Evolutionary conservation across 2,113 vertebrate genomes (phyloP).

Genomic region (Romanogobio albipinnatus): DNA sequence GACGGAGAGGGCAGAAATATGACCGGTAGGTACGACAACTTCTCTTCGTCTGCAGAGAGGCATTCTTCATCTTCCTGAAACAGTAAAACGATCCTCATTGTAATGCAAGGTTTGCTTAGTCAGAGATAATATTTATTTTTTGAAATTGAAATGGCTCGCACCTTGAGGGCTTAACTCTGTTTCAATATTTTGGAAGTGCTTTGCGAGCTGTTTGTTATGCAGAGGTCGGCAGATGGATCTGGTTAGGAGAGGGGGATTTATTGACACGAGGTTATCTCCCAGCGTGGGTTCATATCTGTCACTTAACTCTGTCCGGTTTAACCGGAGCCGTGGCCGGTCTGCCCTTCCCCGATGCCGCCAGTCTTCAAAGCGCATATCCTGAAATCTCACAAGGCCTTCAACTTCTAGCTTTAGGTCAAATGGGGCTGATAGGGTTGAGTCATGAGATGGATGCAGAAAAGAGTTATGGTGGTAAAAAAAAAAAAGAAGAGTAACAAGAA

Average conservation of each 20-base stretch:
- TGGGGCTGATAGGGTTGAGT: slow-evolving; percentile 60
- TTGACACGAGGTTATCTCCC: slow-evolving; percentile 48
- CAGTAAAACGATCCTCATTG: slow-evolving; percentile 69
- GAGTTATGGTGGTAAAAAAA: neutral
- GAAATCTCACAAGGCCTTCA: slow-evolving; percentile 47
- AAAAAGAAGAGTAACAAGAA: neutral
- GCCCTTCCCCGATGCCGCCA: slow-evolving; percentile 39
- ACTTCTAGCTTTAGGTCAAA: slow-evolving; percentile 67
- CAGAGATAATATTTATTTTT: slow-evolving; percentile 80
- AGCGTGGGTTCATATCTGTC: slow-evolving; percentile 22
- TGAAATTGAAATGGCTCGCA: slow-evolving; percentile 77
- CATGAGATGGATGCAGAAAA: slow-evolving; percentile 46
- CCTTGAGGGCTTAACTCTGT: slow-evolving; percentile 68
- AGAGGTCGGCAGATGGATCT: slow-evolving; percentile 46
- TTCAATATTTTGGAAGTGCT: slow-evolving; percentile 60
- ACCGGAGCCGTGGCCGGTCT: slow-evolving; percentile 43
- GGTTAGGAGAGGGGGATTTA: slow-evolving; percentile 37
- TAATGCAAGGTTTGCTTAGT: slow-evolving; percentile 73
- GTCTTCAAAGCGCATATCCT: slow-evolving; percentile 22
- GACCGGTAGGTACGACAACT: slow-evolving; percentile 19
- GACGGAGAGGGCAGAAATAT: slow-evolving; percentile 28
- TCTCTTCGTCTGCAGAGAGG: slow-evolving; percentile 8
- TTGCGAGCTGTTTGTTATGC: slow-evolving; percentile 52
- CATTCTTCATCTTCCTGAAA: slow-evolving; percentile 41
- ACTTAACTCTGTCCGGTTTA: slow-evolving; percentile 43